Conservation (phyloP, 1,140 invertebrate genomes). For the Aleiodes sp. region DNA sequence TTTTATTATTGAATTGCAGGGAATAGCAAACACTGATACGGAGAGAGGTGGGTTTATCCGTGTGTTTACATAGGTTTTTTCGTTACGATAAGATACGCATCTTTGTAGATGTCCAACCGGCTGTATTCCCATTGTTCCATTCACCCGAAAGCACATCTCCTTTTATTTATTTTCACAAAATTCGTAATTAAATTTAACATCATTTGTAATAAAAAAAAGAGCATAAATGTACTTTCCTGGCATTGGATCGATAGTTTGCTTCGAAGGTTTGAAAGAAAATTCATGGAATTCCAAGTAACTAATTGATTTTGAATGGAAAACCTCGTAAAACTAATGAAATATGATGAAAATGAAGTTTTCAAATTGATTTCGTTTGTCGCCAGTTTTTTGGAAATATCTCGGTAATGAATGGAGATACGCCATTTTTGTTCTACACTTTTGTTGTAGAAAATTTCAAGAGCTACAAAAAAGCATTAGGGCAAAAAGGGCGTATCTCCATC, state of each 20-base stretch:
- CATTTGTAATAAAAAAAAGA: too few relatives aligned
- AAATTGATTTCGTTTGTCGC: background rate
- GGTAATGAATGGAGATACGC: background rate
- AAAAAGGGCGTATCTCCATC: too few relatives aligned
- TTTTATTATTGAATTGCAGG: constrained; percentile 6
- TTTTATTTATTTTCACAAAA: too few relatives aligned
- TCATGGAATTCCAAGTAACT: background rate
- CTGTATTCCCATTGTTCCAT: too few relatives aligned
- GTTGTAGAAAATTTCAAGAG: too few relatives aligned
- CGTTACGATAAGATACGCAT: background rate
- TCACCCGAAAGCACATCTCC: too few relatives aligned
- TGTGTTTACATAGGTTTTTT: background rate
- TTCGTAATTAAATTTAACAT: too few relatives aligned
- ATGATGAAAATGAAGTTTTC: background rate
- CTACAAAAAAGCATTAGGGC: too few relatives aligned
- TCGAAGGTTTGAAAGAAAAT: too few relatives aligned
- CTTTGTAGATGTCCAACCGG: constrained; percentile 12
- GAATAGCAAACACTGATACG: background rate
- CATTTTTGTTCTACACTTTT: too few relatives aligned
- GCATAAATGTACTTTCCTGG: too few relatives aligned
- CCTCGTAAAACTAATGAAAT: background rate
- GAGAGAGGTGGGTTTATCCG: background rate
- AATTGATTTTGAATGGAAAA: background rate
- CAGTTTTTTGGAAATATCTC: background rate
- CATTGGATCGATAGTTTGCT: too few relatives aligned